Evolutionary conservation across 2,113 vertebrate genomes (phyloP).

Genomic region (Corythornis cristatus): DNA sequence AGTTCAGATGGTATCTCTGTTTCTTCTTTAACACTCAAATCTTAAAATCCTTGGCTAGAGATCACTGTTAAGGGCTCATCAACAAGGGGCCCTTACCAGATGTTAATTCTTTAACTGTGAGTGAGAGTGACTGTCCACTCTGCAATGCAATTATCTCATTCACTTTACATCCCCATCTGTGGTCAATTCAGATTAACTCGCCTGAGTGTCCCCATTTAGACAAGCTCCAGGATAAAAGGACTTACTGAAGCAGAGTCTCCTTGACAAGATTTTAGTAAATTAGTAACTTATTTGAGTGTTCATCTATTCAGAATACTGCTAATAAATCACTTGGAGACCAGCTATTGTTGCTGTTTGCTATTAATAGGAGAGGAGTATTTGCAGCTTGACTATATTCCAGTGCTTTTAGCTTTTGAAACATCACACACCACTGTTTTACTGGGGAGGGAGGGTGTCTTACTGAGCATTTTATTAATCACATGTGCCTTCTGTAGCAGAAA

Average conservation of each 20-base stretch:
- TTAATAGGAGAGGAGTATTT: constrained; percentile 27
- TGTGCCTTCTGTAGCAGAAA: background rate
- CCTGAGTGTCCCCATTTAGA: constrained; percentile 67
- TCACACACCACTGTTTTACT: background rate
- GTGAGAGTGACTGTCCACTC: constrained; percentile 57
- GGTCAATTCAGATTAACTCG: constrained; percentile 66
- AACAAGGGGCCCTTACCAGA: constrained; percentile 15
- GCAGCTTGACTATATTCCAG: constrained; percentile 28
- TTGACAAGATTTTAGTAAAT: constrained; percentile 63
- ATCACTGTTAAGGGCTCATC: background rate
- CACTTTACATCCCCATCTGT: constrained; percentile 50
- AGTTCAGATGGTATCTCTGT: background rate
- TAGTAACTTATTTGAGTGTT: constrained; percentile 52
- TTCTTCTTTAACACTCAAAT: background rate
- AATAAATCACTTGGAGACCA: constrained; percentile 55
- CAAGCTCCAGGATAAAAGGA: constrained; percentile 52
- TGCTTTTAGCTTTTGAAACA: constrained; percentile 8
- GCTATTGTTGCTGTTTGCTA: constrained; percentile 44
- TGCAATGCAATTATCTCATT: constrained; percentile 68
- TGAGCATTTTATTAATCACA: background rate
- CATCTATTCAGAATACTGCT: constrained; percentile 53
- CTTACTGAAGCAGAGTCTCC: constrained; percentile 59
- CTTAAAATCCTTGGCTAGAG: background rate
- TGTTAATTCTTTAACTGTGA: constrained; percentile 49
- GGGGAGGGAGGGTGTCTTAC: background rate